Evolutionary conservation across 2,797 vertebrate species (phyloP).

Genomic region (Spinibarbus caldwelli): DNA sequence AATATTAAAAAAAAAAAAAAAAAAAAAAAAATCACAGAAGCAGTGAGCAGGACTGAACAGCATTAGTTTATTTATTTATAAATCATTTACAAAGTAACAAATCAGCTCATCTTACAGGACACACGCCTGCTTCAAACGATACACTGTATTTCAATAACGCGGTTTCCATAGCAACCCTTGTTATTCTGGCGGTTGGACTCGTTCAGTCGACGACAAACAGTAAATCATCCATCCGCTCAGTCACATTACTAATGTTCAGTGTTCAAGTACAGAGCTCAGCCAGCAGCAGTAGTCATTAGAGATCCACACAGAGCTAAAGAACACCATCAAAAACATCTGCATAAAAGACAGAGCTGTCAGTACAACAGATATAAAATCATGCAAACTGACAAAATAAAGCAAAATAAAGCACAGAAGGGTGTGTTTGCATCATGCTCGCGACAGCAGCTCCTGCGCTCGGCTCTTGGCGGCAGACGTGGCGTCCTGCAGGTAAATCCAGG

Average conservation of each 20-base stretch:
- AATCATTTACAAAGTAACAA: slow-evolving; percentile 49
- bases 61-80: slow-evolving; percentile 39
- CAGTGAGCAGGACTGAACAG: background rate
- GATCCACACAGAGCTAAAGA: background rate
- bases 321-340: slow-evolving; percentile 15
- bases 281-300: slow-evolving; percentile 36
- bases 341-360: slow-evolving; percentile 27
- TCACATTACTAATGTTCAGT: slow-evolving; percentile 34
- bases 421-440: slow-evolving; percentile 68
- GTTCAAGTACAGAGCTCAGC: slow-evolving; percentile 29
- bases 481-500: slow-evolving; percentile 88
- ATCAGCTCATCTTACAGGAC: slow-evolving; percentile 20
- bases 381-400: slow-evolving; percentile 61
- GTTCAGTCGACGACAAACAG: no score
- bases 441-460: slow-evolving; percentile 87
- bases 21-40: background rate
- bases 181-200: background rate
- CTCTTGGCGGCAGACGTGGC: slow-evolving; percentile 82
- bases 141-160: background rate
- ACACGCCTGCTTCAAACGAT: background rate
- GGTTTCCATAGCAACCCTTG: background rate
- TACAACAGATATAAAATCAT: slow-evolving; percentile 65
- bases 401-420: background rate
- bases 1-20: background rate
- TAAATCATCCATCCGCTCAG: background rate